Base-by-base conservation (phyloP, 2,113 vertebrate species). In the Zosterops hypoxanthus region DNA sequence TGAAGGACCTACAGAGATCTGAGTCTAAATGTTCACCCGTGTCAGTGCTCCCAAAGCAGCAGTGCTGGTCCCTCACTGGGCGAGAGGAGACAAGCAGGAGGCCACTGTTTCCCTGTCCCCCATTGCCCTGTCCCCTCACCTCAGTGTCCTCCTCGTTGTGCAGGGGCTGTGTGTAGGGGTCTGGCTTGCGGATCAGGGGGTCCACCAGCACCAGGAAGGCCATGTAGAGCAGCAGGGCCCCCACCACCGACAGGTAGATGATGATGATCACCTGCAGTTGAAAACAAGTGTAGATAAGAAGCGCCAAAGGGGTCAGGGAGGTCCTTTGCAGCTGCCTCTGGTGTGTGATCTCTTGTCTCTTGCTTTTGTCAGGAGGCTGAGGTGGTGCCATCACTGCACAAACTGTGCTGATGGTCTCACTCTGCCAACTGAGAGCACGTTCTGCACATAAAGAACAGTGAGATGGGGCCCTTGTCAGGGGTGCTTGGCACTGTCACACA, bases 121-220 rank as follows among this genome's bases (percentile, higher is more conserved):
- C 28, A 4, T n/a, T 47, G 53, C 55, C 85, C 33, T 19, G 31
- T 25, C 55, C 57, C 41, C 65, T 96, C 85, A 99, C 99, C 99
- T 99, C 99, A 3, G 96, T 98, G 92, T 99, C 99, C 65, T 99
- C 99, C 94, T 99, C 99, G 0, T 98, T 99, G 97, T 98, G 99
- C 95, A 99, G 97, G 7, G 98, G 98, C 61, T 99, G 99, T 1
- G 98, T 99, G 61, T 99, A 99, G 3, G 98, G 97, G 36, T 99
- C 98, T 3, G 98, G 98, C 94, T 99, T 99, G 49, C 99, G 98
- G 92, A 99, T 99, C 42, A 99, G 98, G 49, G 99, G 99, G 97
- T 99, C 99, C 69, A 99, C 99, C 85, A 99, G 98, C 90, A 99
- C 98, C 61, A 99, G 98, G 96, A 99, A 99, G 16, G 99, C 98